Conservation (phyloP, 2,113 vertebrate species). For the Tragelaphus buxtoni region DNA sequence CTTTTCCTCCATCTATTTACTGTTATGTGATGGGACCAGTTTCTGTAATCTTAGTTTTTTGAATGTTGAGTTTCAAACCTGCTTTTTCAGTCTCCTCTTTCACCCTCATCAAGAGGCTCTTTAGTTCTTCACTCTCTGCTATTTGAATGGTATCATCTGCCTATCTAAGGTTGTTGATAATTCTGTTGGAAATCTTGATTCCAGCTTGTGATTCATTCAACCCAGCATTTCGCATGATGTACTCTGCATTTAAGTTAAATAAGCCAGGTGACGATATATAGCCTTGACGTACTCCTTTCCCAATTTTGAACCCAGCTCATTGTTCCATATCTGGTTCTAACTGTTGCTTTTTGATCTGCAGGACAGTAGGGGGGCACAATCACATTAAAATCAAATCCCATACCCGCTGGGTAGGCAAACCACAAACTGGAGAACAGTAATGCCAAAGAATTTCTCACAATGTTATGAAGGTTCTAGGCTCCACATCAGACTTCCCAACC, state of each 20-base stretch:
- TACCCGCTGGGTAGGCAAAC: not conserved
- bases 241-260: not conserved
- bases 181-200: not conserved
- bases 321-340: not conserved
- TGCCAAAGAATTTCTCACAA: not conserved
- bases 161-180: not conserved
- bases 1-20: not conserved
- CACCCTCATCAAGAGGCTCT: not conserved
- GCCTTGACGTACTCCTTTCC: not conserved
- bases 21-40: not conserved
- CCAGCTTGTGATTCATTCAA: not conserved
- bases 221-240: not conserved
- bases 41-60: not conserved
- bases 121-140: not conserved
- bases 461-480: not conserved
- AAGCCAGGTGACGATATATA: not conserved
- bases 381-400: not conserved
- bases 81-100: not conserved
- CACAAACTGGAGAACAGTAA: not conserved
- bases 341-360: not conserved
- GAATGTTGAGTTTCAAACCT: not conserved
- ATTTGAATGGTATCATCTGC: not conserved
- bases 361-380: not conserved
- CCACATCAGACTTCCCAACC: not conserved
- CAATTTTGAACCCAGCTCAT: not conserved